A percentile compares a stretch with the other conserved stretches of the same genome.
Conservation (phyloP, 2,797 vertebrate species). For the Amblyraja radiata region DNA sequence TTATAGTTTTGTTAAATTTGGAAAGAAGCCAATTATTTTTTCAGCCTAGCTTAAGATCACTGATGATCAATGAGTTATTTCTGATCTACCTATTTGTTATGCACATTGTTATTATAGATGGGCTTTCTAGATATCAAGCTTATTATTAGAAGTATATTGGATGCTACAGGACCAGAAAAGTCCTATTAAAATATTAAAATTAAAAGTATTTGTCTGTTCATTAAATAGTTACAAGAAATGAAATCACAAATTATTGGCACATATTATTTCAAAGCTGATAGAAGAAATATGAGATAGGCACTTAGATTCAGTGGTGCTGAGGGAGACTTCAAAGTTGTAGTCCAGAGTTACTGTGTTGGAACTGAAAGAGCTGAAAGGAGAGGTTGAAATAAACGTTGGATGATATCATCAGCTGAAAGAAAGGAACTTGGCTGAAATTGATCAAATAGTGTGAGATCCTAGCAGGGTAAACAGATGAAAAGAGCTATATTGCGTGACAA, state of each 20-base stretch:
- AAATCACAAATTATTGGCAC: not conserved
- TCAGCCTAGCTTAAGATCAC: not conserved
- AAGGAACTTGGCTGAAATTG: not conserved
- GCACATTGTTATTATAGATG: not conserved
- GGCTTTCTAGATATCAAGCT: not conserved
- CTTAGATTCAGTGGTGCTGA: not conserved
- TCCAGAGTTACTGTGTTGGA: not conserved
- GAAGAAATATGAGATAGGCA: not conserved
- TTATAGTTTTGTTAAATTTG: constrained; percentile 12
- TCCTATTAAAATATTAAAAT: not conserved
- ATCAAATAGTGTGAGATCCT: not conserved
- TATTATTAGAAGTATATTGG: not conserved
- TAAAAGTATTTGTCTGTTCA: not conserved
- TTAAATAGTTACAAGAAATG: not conserved
- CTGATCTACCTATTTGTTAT: not conserved
- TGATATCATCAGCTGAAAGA: not conserved
- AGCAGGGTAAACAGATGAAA: not conserved
- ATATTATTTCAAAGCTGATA: not conserved
- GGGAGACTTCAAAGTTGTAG: not conserved
- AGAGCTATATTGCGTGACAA: not conserved
- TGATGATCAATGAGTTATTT: not conserved
- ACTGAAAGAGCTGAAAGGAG: not conserved
- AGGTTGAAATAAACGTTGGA: not conserved
- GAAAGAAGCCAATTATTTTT: not conserved
- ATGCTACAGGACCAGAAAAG: not conserved